Evolutionary conservation across 2,797 vertebrate species (phyloP).

Genomic region (Onychomys arenicola): DNA sequence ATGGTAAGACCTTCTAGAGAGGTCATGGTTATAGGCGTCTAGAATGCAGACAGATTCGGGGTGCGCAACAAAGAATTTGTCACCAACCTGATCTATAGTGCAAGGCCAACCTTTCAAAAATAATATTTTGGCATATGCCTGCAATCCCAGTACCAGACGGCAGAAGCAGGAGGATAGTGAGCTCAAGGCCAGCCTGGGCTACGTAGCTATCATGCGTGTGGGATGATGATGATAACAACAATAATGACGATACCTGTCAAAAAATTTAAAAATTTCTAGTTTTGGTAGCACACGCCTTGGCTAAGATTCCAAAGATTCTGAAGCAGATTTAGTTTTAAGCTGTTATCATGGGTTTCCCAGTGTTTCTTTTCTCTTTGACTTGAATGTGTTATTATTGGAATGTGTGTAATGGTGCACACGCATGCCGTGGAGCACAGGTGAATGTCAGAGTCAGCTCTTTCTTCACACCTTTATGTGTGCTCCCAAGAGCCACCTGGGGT

Average conservation of each 20-base stretch:
- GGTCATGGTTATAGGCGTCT: rapidly evolving
- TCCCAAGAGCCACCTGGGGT: neutral
- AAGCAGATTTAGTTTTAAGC: conserved; percentile 35
- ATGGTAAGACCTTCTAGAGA: conserved; percentile 87
- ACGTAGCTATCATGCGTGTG: neutral
- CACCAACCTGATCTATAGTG: neutral
- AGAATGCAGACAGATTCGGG: neutral
- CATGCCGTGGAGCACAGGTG: neutral
- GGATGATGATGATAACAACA: neutral
- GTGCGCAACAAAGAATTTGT: neutral
- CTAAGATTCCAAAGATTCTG: neutral
- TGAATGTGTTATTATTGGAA: neutral
- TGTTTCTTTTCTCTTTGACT: neutral
- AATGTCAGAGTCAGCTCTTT: neutral
- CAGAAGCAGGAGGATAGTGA: neutral
- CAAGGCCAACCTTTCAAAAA: neutral
- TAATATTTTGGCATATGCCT: neutral
- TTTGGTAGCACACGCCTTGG: neutral
- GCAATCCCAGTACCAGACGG: neutral
- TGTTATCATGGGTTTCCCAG: neutral
- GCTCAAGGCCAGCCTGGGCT: neutral
- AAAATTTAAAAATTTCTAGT: neutral
- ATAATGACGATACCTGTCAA: neutral
- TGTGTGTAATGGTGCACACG: neutral
- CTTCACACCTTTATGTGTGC: neutral